Evolutionary conservation across 2,888 invertebrate species (phyloP).

Genomic region (Drosophila paramelanica): DNA sequence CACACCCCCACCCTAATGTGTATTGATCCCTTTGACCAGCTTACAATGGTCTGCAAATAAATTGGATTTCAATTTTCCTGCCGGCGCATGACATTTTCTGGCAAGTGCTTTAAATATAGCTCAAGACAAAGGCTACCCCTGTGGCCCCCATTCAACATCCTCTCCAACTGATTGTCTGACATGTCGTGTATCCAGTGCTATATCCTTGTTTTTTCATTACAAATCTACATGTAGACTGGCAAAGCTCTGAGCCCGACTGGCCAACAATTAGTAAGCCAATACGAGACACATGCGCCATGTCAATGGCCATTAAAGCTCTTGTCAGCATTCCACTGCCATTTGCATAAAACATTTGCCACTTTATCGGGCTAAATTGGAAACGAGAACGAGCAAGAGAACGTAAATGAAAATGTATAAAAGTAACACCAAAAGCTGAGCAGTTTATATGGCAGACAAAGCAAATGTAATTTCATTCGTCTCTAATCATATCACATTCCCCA

Average conservation of each 20-base stretch:
- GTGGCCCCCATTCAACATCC: too few relatives aligned
- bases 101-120: conserved; percentile 38
- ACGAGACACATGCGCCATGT: conserved; percentile 50
- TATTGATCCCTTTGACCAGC: conserved; percentile 56
- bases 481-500: conserved; percentile 67
- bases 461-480: conserved; percentile 62
- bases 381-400: neutral
- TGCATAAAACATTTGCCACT: conserved; percentile 54
- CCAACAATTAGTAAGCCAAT: conserved; percentile 65
- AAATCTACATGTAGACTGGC: conserved; percentile 15
- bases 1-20: conserved; percentile 20
- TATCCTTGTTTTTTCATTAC: conserved; percentile 13
- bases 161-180: conserved; percentile 5
- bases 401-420: conserved; percentile 12
- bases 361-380: conserved; percentile 21
- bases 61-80: conserved; percentile 65
- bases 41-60: conserved; percentile 68
- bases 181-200: neutral
- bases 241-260: conserved; percentile 1
- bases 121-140: conserved; percentile 40
- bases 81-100: conserved; percentile 47
- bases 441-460: conserved; percentile 29
- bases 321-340: conserved; percentile 39
- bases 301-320: conserved; percentile 42
- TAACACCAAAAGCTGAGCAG: conserved; percentile 19